Conservation (phyloP, 2,888 invertebrate species). For the Nemotelus pantherinus region DNA sequence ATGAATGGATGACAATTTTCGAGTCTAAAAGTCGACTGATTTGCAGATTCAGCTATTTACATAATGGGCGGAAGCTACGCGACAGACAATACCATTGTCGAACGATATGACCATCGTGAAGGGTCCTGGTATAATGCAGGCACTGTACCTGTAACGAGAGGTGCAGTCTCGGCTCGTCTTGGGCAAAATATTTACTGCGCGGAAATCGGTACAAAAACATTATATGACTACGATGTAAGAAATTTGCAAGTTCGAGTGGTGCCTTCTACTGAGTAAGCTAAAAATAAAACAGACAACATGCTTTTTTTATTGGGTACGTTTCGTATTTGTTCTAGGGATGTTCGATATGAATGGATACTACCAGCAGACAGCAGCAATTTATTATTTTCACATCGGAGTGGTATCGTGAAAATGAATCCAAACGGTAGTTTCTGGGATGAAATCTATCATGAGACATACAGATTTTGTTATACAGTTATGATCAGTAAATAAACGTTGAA, state of each 20-base stretch:
- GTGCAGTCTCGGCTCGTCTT: not conserved
- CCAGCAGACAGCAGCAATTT: not conserved
- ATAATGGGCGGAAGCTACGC: not conserved
- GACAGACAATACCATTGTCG: not conserved
- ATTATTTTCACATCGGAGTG: not conserved
- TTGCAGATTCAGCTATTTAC: not conserved
- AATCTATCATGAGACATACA: not conserved
- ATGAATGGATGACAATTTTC: not conserved
- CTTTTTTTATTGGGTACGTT: too few relatives aligned
- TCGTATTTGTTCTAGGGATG: not conserved
- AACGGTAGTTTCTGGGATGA: not conserved
- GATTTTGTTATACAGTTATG: too few relatives aligned
- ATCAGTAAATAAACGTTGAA: too few relatives aligned
- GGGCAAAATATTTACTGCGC: not conserved
- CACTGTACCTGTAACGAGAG: not conserved
- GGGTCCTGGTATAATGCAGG: not conserved
- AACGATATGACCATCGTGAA: constrained; percentile 3
- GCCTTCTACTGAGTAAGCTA: too few relatives aligned
- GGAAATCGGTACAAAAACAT: not conserved
- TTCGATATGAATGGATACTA: constrained; percentile 1
- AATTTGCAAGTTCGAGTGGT: not conserved
- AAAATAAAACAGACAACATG: too few relatives aligned
- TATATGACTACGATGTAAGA: not conserved
- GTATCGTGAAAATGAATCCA: not conserved
- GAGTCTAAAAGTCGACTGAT: not conserved